A percentile compares a stretch with the other conserved stretches of the same genome.
These are phyloP conservation scores for Drosophila kurseongensis DNA, from an alignment of 1,140 invertebrate species.

Conservation along the genomic window DNA sequence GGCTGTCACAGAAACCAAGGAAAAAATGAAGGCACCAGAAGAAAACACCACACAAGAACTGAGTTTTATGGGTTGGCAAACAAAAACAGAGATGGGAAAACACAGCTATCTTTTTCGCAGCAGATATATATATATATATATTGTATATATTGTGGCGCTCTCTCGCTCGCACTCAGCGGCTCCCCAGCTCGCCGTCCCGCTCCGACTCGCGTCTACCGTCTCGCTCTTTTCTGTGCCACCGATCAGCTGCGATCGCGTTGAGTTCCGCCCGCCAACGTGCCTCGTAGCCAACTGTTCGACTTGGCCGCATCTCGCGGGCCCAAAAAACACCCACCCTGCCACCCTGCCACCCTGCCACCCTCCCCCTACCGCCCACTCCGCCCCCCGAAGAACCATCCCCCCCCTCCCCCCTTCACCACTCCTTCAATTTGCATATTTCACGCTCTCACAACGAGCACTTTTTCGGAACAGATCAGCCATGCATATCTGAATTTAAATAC, in stretches of 20 bases:
- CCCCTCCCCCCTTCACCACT: neutral
- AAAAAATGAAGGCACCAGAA: neutral
- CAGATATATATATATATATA: neutral
- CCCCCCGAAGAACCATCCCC: neutral
- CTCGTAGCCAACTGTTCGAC: slow-evolving; percentile 65
- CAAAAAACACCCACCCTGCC: slow-evolving; percentile 9
- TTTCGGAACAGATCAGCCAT: neutral
- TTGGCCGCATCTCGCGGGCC: slow-evolving; percentile 28
- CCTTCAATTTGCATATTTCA: slow-evolving; percentile 57
- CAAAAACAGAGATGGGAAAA: slow-evolving; percentile 11
- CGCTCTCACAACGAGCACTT: slow-evolving; percentile 49
- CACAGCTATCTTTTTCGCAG: slow-evolving; percentile 8
- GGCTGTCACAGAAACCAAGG: slow-evolving; percentile 6
- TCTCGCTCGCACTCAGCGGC: neutral
- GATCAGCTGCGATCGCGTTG: slow-evolving; percentile 56
- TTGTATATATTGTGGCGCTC: neutral
- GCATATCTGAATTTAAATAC: neutral
- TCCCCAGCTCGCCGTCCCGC: slow-evolving; percentile 3
- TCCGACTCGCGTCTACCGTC: slow-evolving; percentile 28
- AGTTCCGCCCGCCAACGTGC: slow-evolving; percentile 64
- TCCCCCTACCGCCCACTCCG: neutral
- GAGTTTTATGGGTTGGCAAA: slow-evolving; percentile 16
- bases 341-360: neutral
- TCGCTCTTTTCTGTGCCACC: slow-evolving; percentile 41
- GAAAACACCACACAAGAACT: neutral